A percentile compares a stretch with the other conserved stretches of the same genome.
Conservation (phyloP, 2,888 invertebrate species). For the Acleris laterana region DNA sequence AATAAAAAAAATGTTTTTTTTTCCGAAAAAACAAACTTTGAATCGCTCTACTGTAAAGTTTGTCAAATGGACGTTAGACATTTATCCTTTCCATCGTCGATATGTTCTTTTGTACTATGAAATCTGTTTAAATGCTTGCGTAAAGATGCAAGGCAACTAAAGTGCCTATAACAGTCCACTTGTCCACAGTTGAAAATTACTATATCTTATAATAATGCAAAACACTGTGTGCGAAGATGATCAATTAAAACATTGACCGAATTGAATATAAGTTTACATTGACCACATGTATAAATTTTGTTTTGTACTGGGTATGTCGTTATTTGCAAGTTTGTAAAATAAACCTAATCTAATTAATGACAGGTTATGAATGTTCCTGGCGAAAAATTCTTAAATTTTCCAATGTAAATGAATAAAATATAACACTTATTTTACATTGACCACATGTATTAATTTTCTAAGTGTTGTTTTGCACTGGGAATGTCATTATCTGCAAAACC, state of each 20-base stretch:
- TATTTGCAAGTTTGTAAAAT: too few species aligned
- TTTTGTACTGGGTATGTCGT: neutral
- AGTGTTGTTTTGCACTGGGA: neutral
- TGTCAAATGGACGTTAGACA: too few species aligned
- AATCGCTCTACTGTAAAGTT: too few species aligned
- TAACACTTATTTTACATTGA: neutral
- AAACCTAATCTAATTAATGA: too few species aligned
- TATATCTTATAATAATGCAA: conserved; percentile 6
- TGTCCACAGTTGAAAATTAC: conserved; percentile 16
- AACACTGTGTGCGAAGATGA: conserved; percentile 22
- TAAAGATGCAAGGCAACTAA: conserved; percentile 14
- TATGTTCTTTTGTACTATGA: conserved; percentile 5
- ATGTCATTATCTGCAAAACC: too few species aligned
- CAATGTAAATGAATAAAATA: too few species aligned
- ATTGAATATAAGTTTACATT: conserved; percentile 19
- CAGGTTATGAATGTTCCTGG: too few species aligned
- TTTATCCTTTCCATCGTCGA: too few species aligned
- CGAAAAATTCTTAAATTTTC: neutral
- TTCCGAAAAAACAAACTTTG: too few species aligned
- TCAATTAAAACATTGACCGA: conserved; percentile 6
- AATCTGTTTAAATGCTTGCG: conserved; percentile 12
- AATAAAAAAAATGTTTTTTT: too few species aligned
- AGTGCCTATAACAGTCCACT: conserved; percentile 14
- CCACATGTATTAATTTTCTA: conserved; percentile 15
- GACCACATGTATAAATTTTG: conserved; percentile 13